These are phyloP conservation scores for Pangasius krempfi DNA, from an alignment of 2,797 vertebrate species.

Conservation along the genomic window DNA sequence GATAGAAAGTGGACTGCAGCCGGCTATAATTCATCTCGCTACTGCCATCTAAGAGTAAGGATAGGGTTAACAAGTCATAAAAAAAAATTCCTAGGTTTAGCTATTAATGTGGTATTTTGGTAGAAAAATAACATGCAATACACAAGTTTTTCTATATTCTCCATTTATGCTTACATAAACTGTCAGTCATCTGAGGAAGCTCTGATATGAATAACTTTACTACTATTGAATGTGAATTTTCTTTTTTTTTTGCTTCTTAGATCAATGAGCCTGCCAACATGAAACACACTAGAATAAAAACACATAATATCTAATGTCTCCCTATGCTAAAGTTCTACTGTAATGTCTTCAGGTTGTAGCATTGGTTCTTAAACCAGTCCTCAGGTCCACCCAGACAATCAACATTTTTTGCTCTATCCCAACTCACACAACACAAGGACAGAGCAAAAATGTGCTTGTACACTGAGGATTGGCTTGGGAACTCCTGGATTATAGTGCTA, in stretches of 20 bases:
- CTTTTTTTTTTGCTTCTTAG: neutral
- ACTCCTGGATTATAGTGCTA: neutral
- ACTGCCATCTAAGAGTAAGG: constrained; percentile 2
- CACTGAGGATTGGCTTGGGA: neutral
- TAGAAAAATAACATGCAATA: neutral
- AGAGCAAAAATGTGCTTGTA: neutral
- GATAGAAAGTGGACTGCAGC: constrained; percentile 5
- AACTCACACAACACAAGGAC: neutral
- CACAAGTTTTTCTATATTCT: neutral
- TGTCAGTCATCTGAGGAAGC: neutral
- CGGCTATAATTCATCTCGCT: neutral
- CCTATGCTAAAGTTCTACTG: neutral
- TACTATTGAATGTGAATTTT: neutral
- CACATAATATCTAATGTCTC: neutral
- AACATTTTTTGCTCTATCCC: neutral
- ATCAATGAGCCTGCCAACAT: neutral
- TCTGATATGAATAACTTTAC: neutral
- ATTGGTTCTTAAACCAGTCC: neutral
- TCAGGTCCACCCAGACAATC: neutral
- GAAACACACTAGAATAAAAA: neutral
- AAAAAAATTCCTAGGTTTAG: neutral
- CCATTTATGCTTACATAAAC: neutral
- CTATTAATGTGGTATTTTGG: neutral
- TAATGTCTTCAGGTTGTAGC: neutral
- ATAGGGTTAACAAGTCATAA: constrained; percentile 14